phyloP scores from a whole-genome alignment of 2,888 invertebrate species.

The Griposia aprilina region DNA sequence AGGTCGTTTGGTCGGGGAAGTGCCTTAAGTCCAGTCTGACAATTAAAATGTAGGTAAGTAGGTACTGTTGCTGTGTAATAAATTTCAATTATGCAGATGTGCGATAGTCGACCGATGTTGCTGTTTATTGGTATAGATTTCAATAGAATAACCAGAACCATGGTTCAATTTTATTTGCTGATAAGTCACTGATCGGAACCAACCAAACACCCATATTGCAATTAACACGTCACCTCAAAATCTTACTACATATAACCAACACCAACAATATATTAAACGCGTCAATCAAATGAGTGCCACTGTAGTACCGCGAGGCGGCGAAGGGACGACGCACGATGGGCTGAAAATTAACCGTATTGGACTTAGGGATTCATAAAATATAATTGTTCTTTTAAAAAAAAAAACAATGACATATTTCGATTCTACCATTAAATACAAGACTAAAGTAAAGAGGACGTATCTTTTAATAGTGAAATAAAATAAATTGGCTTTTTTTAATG shows the following conservation, averaged over 20 bases:
- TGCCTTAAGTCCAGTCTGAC: too few species aligned
- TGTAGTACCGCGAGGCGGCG: constrained; percentile 67
- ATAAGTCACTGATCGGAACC: background rate
- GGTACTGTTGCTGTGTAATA: background rate
- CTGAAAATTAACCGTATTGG: too few species aligned
- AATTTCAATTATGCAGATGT: background rate
- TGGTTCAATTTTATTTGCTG: too few species aligned
- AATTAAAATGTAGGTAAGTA: background rate
- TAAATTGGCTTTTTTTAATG: too few species aligned
- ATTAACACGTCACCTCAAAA: constrained; percentile 44
- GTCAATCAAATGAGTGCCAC: constrained; percentile 73
- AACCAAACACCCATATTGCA: constrained; percentile 33
- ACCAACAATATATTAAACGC: constrained; percentile 68
- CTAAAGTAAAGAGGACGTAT: too few species aligned
- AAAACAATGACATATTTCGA: too few species aligned
- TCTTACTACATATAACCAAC: constrained; percentile 34
- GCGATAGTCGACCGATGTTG: background rate
- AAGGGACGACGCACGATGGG: constrained; percentile 45
- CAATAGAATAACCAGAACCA: too few species aligned
- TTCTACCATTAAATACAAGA: too few species aligned
- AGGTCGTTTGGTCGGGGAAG: too few species aligned
- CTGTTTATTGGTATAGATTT: background rate
- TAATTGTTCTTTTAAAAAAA: too few species aligned
- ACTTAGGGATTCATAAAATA: too few species aligned
- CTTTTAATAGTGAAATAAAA: too few species aligned